A percentile compares a stretch with the other conserved stretches of the same genome.
phyloP scores from a whole-genome alignment of 2,113 vertebrate genomes.

The Callorhinus ursinus region DNA sequence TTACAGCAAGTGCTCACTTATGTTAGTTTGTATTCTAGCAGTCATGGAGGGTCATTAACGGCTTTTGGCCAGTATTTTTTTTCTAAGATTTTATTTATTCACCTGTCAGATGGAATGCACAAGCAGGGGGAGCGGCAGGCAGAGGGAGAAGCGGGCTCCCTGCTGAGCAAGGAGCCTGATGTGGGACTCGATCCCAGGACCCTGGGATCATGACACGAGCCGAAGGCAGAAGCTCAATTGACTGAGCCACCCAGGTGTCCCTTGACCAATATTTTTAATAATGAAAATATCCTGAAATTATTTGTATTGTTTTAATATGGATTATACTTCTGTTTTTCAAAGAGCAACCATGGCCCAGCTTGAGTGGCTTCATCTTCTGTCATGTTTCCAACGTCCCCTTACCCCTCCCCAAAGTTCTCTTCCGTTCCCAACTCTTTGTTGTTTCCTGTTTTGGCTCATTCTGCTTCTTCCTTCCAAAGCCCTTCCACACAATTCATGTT shows the following conservation, averaged over 20 bases:
- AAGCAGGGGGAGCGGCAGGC: too few species aligned
- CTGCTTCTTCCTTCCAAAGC: neutral
- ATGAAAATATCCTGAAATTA: neutral
- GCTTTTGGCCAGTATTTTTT: constrained; percentile 45
- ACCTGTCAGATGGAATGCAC: too few species aligned
- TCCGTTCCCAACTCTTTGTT: neutral
- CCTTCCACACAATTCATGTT: neutral
- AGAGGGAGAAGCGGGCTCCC: too few species aligned
- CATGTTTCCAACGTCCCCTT: neutral
- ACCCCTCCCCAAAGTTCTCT: neutral
- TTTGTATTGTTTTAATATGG: neutral
- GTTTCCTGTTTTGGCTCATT: neutral
- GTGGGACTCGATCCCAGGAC: too few species aligned
- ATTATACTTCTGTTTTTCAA: neutral
- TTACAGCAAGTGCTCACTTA: neutral
- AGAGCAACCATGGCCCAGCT: neutral
- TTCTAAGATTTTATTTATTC: too few species aligned
- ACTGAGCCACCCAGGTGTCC: too few species aligned
- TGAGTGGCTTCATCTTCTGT: neutral
- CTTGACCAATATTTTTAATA: constrained; percentile 44
- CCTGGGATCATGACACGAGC: too few species aligned
- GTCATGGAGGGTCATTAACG: neutral
- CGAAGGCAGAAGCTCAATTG: too few species aligned
- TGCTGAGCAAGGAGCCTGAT: too few species aligned
- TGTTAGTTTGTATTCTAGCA: neutral